phyloP scores from a whole-genome alignment of 2,888 invertebrate genomes.

The Noctua janthe region DNA sequence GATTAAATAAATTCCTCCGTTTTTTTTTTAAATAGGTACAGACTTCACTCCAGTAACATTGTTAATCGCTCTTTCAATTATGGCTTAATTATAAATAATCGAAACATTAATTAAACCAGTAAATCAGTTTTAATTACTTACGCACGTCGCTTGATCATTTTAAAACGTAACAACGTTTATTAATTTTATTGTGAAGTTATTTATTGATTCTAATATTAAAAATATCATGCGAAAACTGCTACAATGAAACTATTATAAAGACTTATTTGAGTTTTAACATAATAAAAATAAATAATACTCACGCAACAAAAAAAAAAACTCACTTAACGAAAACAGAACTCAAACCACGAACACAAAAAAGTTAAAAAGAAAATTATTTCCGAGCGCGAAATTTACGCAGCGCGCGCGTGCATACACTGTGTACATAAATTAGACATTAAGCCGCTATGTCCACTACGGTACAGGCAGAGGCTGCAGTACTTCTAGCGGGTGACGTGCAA shows the following conservation, averaged over 20 bases:
- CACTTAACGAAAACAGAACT: constrained; percentile 18
- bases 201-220: neutral
- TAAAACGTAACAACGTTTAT: neutral
- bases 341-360: constrained; percentile 27
- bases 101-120: neutral
- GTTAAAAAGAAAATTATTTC: constrained; percentile 17
- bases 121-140: neutral
- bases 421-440: constrained; percentile 69
- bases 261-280: neutral
- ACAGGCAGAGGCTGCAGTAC: constrained; percentile 38
- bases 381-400: constrained; percentile 52
- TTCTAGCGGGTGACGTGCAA: constrained; percentile 43
- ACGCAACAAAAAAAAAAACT: constrained; percentile 23
- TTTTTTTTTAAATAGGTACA: neutral
- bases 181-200: neutral
- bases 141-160: neutral
- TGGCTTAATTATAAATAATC: neutral
- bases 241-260: neutral
- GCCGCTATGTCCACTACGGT: constrained; percentile 41
- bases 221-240: neutral
- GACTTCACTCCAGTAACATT: neutral
- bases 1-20: too few species aligned
- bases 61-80: constrained; percentile 9
- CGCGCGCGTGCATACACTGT: constrained; percentile 63
- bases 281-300: constrained; percentile 30